Evolutionary conservation across 2,888 invertebrate species (phyloP).

Genomic region (Eristalinus sepulchralis): DNA sequence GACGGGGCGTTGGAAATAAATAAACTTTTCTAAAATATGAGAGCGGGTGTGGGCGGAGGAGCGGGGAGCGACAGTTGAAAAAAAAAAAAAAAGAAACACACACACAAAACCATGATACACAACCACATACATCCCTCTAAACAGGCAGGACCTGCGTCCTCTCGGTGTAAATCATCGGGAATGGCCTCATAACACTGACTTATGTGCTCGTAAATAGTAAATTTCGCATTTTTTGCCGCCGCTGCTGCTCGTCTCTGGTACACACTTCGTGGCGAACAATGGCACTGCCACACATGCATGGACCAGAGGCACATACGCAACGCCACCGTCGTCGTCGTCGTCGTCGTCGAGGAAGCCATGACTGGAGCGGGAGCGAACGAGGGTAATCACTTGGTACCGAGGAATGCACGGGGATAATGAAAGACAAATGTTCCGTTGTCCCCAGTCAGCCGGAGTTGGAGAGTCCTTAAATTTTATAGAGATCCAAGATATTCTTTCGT

Average conservation of each 20-base stretch:
- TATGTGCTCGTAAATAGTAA: slow-evolving; percentile 61
- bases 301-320: background rate
- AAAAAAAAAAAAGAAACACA: slow-evolving; percentile 13
- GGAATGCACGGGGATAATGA: slow-evolving; percentile 13
- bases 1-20: slow-evolving; percentile 22
- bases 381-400: background rate
- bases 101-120: slow-evolving; percentile 6
- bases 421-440: background rate
- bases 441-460: background rate
- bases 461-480: slow-evolving; percentile 19
- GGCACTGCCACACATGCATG: slow-evolving; percentile 23
- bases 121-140: slow-evolving; percentile 10
- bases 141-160: slow-evolving; percentile 23
- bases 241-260: background rate
- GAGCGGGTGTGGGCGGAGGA: background rate
- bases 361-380: background rate
- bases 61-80: background rate
- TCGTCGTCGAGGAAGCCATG: background rate
- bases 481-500: background rate
- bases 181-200: slow-evolving; percentile 63
- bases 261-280: slow-evolving; percentile 45
- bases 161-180: slow-evolving; percentile 54
- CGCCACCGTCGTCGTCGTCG: background rate
- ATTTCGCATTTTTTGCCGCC: slow-evolving; percentile 35
- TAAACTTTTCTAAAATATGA: slow-evolving; percentile 39